Conservation (phyloP, 2,888 invertebrate genomes). For the Idaea dimidiata region DNA sequence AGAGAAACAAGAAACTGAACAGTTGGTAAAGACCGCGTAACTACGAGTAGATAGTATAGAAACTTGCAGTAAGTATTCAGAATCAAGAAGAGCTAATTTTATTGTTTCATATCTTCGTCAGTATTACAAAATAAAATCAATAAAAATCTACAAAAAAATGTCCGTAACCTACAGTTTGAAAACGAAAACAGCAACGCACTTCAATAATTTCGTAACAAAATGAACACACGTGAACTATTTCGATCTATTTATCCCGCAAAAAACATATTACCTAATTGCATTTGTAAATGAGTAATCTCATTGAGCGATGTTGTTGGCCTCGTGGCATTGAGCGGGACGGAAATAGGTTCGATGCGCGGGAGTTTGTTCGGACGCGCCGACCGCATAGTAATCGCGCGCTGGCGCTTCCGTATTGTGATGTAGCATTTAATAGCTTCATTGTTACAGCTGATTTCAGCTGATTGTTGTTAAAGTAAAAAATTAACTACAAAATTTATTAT, state of each 20-base stretch:
- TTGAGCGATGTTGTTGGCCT: conserved; percentile 70
- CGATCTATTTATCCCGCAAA: conserved; percentile 21
- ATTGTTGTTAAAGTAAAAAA: too few relatives aligned
- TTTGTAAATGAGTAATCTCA: conserved; percentile 56
- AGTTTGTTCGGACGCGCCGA: conserved; percentile 17
- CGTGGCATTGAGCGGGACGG: conserved; percentile 68
- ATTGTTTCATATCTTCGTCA: not conserved
- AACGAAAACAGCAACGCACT: conserved; percentile 9
- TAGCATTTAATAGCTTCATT: conserved; percentile 21
- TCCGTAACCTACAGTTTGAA: not conserved
- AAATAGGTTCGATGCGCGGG: conserved; percentile 32
- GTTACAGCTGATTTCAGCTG: not conserved
- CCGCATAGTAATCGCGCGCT: conserved; percentile 10
- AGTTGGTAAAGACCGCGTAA: too few relatives aligned
- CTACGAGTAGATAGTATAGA: too few relatives aligned
- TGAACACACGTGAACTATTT: not conserved
- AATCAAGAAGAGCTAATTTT: not conserved
- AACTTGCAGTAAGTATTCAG: too few relatives aligned
- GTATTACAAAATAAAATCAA: not conserved
- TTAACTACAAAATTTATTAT: too few relatives aligned
- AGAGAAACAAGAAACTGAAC: not conserved
- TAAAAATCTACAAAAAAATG: not conserved
- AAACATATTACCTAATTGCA: conserved; percentile 31
- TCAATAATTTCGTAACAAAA: not conserved
- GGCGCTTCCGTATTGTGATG: conserved; percentile 55